phyloP scores from a whole-genome alignment of 2,888 invertebrate species.

The Rotaria sp. region DNA sequence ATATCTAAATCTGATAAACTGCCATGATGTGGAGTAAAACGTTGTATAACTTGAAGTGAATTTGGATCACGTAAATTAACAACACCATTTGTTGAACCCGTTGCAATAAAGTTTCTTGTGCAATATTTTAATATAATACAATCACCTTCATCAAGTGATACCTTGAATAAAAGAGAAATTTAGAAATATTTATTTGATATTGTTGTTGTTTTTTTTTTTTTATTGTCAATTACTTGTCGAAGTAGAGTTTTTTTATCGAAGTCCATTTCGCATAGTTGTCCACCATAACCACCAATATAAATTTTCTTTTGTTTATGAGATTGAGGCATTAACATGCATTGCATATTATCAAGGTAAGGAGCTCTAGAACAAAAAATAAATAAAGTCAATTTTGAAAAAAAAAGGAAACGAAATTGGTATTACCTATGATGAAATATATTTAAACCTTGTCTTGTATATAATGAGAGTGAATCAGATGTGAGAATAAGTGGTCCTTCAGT shows the following conservation, averaged over 20 bases:
- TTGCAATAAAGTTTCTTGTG: slow-evolving; percentile 23
- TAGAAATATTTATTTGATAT: background rate
- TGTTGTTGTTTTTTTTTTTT: background rate
- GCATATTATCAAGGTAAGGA: slow-evolving; percentile 24
- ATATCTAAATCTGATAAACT: slow-evolving; percentile 28
- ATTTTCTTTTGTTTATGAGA: slow-evolving; percentile 25
- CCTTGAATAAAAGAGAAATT: background rate
- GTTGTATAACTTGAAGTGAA: slow-evolving; percentile 30
- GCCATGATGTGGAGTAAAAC: slow-evolving; percentile 20
- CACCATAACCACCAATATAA: slow-evolving; percentile 1
- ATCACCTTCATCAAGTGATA: slow-evolving; percentile 16
- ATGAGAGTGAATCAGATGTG: slow-evolving; percentile 15
- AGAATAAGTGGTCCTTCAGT: slow-evolving; percentile 13
- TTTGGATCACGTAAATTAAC: slow-evolving; percentile 26
- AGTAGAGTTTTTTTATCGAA: background rate
- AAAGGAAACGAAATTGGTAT: background rate
- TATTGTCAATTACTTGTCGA: background rate
- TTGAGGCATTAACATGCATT: slow-evolving; percentile 28
- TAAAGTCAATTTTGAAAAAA: background rate
- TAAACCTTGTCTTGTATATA: slow-evolving; percentile 30
- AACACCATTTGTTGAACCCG: slow-evolving; percentile 27
- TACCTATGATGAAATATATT: slow-evolving; percentile 14
- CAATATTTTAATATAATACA: slow-evolving; percentile 30
- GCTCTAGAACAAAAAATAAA: background rate
- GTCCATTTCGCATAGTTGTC: slow-evolving; percentile 23